Evolutionary conservation across 53 echinoderm and acorn worm species (phyloP).

Genomic region (Astropecten irregularis): DNA sequence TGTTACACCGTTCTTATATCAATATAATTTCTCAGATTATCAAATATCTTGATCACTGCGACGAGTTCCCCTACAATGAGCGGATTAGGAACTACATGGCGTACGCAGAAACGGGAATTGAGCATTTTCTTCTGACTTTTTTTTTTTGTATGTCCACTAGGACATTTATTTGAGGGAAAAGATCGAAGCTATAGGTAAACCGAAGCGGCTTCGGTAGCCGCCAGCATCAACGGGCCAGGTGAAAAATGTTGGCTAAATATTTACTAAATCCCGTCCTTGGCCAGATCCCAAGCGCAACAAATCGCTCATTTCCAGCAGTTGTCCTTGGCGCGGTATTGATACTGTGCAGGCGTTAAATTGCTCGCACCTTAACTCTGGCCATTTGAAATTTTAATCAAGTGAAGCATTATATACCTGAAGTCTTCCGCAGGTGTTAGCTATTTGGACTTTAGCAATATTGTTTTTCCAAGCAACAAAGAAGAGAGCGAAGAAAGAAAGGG

Average conservation of each 20-base stretch:
- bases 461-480: constrained; percentile 1
- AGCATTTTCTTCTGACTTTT: too few species aligned
- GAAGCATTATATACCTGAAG: constrained; percentile 14
- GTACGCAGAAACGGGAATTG: too few species aligned
- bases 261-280: constrained; percentile 42
- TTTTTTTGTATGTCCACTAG: too few species aligned
- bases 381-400: constrained; percentile 28
- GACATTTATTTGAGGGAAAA: too few species aligned
- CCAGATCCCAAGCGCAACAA: background rate
- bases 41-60: too few species aligned
- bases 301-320: background rate
- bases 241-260: constrained; percentile 54
- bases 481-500: background rate
- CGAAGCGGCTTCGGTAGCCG: background rate
- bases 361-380: constrained; percentile 25
- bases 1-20: too few species aligned
- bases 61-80: too few species aligned
- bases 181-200: background rate
- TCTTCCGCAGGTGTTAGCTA: constrained; percentile 24
- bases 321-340: constrained; percentile 7
- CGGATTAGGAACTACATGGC: too few species aligned
- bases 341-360: background rate
- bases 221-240: constrained; percentile 44
- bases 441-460: constrained; percentile 31
- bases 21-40: too few species aligned